Conservation (phyloP, 2,113 vertebrate genomes). For the Scomber scombrus region DNA sequence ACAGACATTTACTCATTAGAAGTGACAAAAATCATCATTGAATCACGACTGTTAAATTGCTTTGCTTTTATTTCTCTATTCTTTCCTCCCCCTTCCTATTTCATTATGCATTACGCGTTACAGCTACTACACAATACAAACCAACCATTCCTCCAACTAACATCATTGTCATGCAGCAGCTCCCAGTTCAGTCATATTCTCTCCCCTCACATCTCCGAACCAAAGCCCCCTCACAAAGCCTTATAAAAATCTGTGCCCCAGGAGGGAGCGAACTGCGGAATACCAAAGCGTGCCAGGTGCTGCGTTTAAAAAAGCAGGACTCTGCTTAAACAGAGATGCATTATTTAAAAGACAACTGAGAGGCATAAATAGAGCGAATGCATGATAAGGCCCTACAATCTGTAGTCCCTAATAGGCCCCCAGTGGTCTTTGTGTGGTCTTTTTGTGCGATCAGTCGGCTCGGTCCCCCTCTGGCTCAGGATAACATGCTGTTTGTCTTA, state of each 20-base stretch:
- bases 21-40: conserved; percentile 4
- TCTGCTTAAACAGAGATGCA: conserved; percentile 74
- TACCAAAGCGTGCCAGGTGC: conserved; percentile 72
- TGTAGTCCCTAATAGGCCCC: conserved; percentile 75
- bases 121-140: conserved; percentile 57
- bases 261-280: conserved; percentile 67
- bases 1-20: neutral
- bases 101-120: conserved; percentile 49
- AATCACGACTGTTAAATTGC: conserved; percentile 18
- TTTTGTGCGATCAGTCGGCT: conserved; percentile 58
- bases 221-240: conserved; percentile 72
- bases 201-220: conserved; percentile 72
- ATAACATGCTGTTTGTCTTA: conserved; percentile 72
- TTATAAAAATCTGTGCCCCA: conserved; percentile 66
- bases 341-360: conserved; percentile 82
- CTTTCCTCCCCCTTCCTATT: conserved; percentile 1
- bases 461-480: conserved; percentile 46
- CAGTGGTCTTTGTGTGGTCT: conserved; percentile 68
- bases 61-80: conserved; percentile 22
- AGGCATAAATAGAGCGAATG: conserved; percentile 76
- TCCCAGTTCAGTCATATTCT: conserved; percentile 67
- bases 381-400: conserved; percentile 73
- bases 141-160: conserved; percentile 49
- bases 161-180: conserved; percentile 75
- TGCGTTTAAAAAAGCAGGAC: conserved; percentile 62